Evolutionary conservation across 2,888 invertebrate species (phyloP), one percentile per base, ranked within the genome.

Genomic region (Drosophila meridiana): DNA sequence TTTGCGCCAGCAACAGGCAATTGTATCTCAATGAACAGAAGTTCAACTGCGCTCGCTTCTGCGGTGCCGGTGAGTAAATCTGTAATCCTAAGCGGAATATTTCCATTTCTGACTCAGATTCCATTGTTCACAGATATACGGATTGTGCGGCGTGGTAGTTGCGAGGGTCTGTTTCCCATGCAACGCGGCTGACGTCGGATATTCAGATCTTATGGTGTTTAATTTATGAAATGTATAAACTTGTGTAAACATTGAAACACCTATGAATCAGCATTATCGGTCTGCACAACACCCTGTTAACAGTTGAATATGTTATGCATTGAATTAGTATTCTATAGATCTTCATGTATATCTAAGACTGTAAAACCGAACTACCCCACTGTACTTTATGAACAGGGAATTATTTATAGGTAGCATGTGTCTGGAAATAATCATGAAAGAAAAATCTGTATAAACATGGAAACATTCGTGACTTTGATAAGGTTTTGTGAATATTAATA

Each of bases 11-110:
- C 50, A 90, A 93, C 72, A 82, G 82, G 34, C 82, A 91, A 40
- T 53, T 86, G 40, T 93, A 93, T 67, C 73, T 75, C 28, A 93
- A 93, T 68, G 89, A 90, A 56, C 91, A 92, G 61, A 92, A 92
- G 58, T 92, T 92, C 38, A 83, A 89, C 52, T 93, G 93, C 58
- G 92, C 93, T 0, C 82, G 82, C 5, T 66, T 70, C 7, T 93
- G 93, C 72, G 93, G 93, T n/a, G 87, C 89, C 75, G 83, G 93
- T 93, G 75, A 89, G 92, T 86, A 40, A 7, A 36, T 28, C 26
- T 28, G 6, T 13, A 26, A 26, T 53, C 11, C 13, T 28, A 36
- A 40, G 2, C 28, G 14, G n/a, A 40, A 40, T 0, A 4, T 55
- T 9, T 36, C 40, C 55, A 26, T 36, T 32, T 1, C 56, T 71